phyloP scores from a whole-genome alignment of 2,113 vertebrate species.

The Rhynchopsitta pachyrhyncha region DNA sequence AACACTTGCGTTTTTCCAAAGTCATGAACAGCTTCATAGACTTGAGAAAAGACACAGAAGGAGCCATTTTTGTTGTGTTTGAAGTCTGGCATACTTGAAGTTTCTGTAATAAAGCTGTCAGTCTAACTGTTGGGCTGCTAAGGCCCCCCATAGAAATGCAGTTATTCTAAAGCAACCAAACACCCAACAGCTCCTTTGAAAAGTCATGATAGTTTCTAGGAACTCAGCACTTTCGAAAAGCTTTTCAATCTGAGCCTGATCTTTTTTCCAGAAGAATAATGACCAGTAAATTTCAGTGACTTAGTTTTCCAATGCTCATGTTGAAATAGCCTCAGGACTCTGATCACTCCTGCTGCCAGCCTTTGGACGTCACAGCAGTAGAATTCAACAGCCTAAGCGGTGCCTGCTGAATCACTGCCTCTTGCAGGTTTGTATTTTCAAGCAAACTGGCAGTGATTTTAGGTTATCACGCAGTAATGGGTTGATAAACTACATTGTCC shows the following conservation, averaged over 20 bases:
- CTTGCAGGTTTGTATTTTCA: not conserved
- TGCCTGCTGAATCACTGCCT: not conserved
- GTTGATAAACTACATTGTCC: not conserved
- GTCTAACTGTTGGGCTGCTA: not conserved
- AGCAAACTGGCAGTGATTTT: not conserved
- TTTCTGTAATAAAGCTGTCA: not conserved
- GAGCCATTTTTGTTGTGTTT: not conserved
- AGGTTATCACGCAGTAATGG: not conserved
- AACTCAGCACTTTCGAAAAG: not conserved
- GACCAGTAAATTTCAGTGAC: not conserved
- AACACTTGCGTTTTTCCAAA: not conserved
- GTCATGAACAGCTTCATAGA: not conserved
- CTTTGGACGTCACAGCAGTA: not conserved
- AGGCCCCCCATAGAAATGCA: not conserved
- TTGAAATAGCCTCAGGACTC: not conserved
- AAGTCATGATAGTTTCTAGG: not conserved
- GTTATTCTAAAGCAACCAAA: not conserved
- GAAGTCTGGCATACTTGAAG: not conserved
- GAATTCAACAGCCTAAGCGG: not conserved
- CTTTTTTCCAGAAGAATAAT: slow-evolving; percentile 5
- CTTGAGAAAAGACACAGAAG: not conserved
- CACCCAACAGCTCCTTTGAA: not conserved
- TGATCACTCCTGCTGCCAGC: not conserved
- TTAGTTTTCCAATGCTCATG: not conserved
- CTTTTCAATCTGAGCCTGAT: not conserved